A percentile compares a stretch with the other conserved stretches of the same genome.
These are phyloP conservation scores for Pollenia labialis DNA, from an alignment of 2,888 invertebrate species.

Conservation along the genomic window DNA sequence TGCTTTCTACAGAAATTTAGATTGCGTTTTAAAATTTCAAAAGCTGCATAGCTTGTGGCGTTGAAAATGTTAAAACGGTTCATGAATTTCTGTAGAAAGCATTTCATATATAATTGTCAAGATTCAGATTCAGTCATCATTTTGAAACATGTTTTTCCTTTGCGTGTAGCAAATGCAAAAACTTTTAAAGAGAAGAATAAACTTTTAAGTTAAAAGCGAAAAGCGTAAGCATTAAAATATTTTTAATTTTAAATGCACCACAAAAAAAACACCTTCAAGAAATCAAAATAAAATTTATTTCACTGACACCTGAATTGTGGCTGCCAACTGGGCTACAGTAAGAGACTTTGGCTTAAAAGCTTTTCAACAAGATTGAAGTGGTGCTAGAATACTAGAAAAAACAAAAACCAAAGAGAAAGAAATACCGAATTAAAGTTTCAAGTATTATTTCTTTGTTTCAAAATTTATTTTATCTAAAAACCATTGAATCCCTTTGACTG, in stretches of 20 bases:
- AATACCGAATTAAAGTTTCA: background rate
- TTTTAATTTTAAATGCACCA: background rate
- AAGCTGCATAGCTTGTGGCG: too few species aligned
- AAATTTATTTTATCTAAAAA: slow-evolving; percentile 12
- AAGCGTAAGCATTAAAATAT: background rate
- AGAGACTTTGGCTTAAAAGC: slow-evolving; percentile 11
- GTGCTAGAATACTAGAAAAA: background rate
- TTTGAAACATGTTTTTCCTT: too few species aligned
- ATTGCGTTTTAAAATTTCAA: too few species aligned
- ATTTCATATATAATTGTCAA: too few species aligned
- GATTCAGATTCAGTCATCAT: too few species aligned
- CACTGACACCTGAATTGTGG: slow-evolving; percentile 21
- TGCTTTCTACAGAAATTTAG: too few species aligned
- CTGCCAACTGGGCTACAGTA: slow-evolving; percentile 1
- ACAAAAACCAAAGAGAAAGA: background rate
- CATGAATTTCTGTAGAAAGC: too few species aligned
- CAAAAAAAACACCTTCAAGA: background rate
- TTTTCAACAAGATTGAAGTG: slow-evolving; percentile 4
- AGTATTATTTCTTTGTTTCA: background rate
- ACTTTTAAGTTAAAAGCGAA: background rate
- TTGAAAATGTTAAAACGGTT: too few species aligned
- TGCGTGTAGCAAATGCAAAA: background rate
- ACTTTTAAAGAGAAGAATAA: background rate
- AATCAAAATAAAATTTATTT: background rate
- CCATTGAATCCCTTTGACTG: background rate